Evolutionary conservation across 2,888 invertebrate genomes (phyloP).

Genomic region (Dilophus febrilis): DNA sequence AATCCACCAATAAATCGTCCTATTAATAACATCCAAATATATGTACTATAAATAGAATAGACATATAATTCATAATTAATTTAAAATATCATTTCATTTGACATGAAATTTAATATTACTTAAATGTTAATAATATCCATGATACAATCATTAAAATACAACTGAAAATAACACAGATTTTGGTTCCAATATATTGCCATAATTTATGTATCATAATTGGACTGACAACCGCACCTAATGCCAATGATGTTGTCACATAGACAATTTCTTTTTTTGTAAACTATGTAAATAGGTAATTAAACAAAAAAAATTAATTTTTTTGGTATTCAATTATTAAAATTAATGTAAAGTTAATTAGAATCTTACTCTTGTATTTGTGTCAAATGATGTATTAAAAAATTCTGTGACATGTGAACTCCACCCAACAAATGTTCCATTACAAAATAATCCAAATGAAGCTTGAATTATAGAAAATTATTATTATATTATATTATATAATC

Average conservation of each 20-base stretch:
- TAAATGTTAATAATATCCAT: not conserved
- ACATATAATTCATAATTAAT: not conserved
- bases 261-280: not conserved
- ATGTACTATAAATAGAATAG: not conserved
- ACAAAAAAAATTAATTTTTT: no score
- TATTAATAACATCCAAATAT: not conserved
- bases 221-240: slow-evolving; percentile 1
- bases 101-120: not conserved
- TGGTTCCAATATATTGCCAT: slow-evolving; percentile 2
- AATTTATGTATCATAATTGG: slow-evolving; percentile 1
- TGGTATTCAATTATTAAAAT: no score
- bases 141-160: slow-evolving; percentile 1
- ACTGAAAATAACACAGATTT: not conserved
- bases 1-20: slow-evolving; percentile 6
- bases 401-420: slow-evolving; percentile 1
- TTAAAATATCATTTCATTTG: not conserved
- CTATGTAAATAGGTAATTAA: not conserved
- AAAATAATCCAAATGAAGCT: slow-evolving; percentile 2
- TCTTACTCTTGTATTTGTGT: no score
- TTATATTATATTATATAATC: no score
- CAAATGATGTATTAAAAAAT: not conserved
- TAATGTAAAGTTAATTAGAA: no score
- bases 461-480: not conserved
- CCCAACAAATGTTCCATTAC: slow-evolving; percentile 4
- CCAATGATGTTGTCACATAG: not conserved